Conservation (phyloP, 2,888 invertebrate species). For the Hirtodrosophila trivittata region DNA sequence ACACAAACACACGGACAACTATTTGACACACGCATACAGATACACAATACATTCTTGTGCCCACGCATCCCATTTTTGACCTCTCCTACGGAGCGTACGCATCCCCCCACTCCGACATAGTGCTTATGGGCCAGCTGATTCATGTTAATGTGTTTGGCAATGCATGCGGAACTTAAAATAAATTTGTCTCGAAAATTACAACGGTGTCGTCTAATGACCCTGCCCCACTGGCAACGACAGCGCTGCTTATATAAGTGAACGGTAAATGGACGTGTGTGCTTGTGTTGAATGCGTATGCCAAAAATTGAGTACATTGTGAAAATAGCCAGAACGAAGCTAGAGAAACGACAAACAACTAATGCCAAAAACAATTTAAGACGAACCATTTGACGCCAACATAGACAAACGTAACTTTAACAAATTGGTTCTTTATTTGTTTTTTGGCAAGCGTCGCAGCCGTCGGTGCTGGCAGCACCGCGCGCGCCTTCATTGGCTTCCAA, state of each 20-base stretch:
- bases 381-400: slow-evolving; percentile 42
- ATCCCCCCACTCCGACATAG: slow-evolving; percentile 9
- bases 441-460: slow-evolving; percentile 65
- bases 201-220: slow-evolving; percentile 73
- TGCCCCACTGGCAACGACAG: slow-evolving; percentile 66
- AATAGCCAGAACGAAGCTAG: slow-evolving; percentile 56
- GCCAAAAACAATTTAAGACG: slow-evolving; percentile 60
- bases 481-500: slow-evolving; percentile 60
- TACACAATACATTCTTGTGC: slow-evolving; percentile 43
- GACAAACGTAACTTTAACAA: slow-evolving; percentile 66
- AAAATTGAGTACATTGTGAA: slow-evolving; percentile 64
- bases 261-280: slow-evolving; percentile 35
- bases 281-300: slow-evolving; percentile 63
- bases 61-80: slow-evolving; percentile 70
- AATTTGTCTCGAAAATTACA: slow-evolving; percentile 33
- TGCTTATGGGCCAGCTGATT: slow-evolving; percentile 64
- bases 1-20: slow-evolving; percentile 21
- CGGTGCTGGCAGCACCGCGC: slow-evolving; percentile 15
- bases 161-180: slow-evolving; percentile 51
- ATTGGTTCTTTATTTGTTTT: slow-evolving; percentile 49
- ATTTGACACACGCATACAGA: slow-evolving; percentile 2
- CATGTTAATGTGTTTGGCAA: slow-evolving; percentile 47
- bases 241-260: slow-evolving; percentile 69
- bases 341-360: slow-evolving; percentile 34
- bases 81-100: slow-evolving; percentile 61